These are phyloP conservation scores for Hassar affinis DNA, from an alignment of 2,113 vertebrate species.

Conservation along the genomic window DNA sequence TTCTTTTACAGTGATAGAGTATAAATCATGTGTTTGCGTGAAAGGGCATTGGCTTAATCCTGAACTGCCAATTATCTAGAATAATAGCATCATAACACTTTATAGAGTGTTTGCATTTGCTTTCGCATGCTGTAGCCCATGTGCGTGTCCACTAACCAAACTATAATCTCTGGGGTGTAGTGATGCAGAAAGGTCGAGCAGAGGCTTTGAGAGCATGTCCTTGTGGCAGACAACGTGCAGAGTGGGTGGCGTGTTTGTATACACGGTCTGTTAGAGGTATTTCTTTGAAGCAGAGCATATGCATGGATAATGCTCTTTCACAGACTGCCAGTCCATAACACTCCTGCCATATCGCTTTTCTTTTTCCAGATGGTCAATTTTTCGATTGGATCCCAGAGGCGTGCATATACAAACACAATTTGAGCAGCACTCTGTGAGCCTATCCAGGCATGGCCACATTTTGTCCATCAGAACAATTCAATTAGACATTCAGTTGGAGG, in stretches of 20 bases:
- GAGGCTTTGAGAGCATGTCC: conserved; percentile 36
- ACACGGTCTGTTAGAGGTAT: conserved; percentile 44
- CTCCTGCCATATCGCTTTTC: conserved; percentile 49
- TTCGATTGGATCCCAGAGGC: conserved; percentile 53
- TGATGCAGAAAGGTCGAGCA: conserved; percentile 47
- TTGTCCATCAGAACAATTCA: conserved; percentile 56
- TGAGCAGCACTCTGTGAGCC: conserved; percentile 42
- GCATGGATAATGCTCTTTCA: conserved; percentile 45
- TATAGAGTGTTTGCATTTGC: conserved; percentile 10
- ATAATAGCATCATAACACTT: background rate
- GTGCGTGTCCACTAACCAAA: conserved; percentile 16
- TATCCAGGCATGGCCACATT: conserved; percentile 44
- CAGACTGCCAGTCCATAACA: conserved; percentile 56
- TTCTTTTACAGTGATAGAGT: background rate
- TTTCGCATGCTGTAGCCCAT: background rate
- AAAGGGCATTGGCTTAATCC: background rate
- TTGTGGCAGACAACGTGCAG: conserved; percentile 37
- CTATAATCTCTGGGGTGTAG: conserved; percentile 24
- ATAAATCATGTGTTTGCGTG: background rate
- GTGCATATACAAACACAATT: conserved; percentile 56
- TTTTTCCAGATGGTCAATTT: conserved; percentile 58
- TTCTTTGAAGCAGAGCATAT: conserved; percentile 40
- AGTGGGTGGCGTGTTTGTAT: conserved; percentile 40
- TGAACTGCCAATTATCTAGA: background rate
- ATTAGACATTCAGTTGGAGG: conserved; percentile 45